phyloP scores from a whole-genome alignment of 2,888 invertebrate species.

The Melipona beecheii region DNA sequence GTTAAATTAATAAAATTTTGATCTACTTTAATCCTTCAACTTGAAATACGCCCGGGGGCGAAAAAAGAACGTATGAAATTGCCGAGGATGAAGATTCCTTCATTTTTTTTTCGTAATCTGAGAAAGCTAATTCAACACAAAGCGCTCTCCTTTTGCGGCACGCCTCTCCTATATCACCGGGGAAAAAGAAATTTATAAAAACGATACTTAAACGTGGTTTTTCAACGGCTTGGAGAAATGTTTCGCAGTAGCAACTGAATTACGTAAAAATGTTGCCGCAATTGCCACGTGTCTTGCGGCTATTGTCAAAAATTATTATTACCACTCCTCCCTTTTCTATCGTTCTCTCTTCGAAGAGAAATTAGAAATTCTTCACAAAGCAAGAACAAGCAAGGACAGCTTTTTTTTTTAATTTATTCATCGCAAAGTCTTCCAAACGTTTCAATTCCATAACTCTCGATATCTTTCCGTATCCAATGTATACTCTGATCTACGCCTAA shows the following conservation, averaged over 20 bases:
- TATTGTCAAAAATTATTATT: neutral
- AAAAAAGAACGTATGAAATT: neutral
- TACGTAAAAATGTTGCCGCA: neutral
- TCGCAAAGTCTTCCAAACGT: neutral
- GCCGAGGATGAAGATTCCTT: neutral
- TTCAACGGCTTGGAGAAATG: too few relatives aligned
- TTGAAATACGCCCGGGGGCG: too few relatives aligned
- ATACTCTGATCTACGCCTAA: neutral
- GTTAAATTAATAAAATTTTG: conserved; percentile 8
- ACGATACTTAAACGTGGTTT: too few relatives aligned
- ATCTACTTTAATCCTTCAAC: neutral
- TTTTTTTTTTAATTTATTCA: too few relatives aligned
- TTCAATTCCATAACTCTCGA: neutral
- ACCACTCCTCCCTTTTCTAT: neutral
- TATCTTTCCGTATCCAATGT: neutral
- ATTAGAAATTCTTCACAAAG: too few relatives aligned
- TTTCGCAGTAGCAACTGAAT: neutral
- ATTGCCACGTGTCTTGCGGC: neutral
- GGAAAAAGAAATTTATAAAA: too few relatives aligned
- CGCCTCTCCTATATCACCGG: neutral
- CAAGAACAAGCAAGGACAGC: too few relatives aligned
- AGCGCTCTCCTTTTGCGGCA: neutral
- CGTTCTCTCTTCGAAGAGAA: neutral
- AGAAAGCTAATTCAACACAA: neutral
- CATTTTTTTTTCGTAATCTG: neutral